Evolutionary conservation across 2,797 vertebrate genomes (phyloP).

Genomic region (Microchirus variegatus): DNA sequence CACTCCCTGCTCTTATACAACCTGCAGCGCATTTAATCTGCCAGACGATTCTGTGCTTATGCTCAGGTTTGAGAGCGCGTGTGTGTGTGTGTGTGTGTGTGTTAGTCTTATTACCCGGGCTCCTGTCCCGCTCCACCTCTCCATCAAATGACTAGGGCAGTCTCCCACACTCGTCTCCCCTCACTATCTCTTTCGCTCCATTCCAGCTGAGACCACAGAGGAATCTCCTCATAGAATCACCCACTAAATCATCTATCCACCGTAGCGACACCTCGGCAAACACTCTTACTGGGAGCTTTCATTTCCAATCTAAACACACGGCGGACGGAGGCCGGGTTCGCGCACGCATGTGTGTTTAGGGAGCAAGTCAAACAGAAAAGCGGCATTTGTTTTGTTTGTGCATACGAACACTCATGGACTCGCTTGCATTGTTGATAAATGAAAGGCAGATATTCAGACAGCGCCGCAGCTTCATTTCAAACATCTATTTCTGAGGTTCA

Average conservation of each 20-base stretch:
- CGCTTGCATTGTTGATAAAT: too few species aligned
- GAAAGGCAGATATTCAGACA: too few species aligned
- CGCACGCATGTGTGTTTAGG: not conserved
- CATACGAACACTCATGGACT: too few species aligned
- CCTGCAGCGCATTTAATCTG: conserved; percentile 71
- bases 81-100: conserved; percentile 12
- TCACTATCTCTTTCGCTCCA: conserved; percentile 42
- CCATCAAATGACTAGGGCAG: conserved; percentile 58
- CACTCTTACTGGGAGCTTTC: conserved; percentile 60
- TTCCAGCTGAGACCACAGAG: conserved; percentile 65
- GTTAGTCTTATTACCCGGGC: conserved; percentile 57
- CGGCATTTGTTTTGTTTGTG: not conserved
- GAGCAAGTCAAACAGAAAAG: conserved; percentile 4
- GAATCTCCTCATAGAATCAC: conserved; percentile 66
- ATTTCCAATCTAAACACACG: conserved; percentile 56
- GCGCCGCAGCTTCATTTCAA: too few species aligned
- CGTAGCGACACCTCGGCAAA: conserved; percentile 56
- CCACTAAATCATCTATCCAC: conserved; percentile 68
- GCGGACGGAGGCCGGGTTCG: conserved; percentile 4
- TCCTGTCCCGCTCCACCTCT: conserved; percentile 52
- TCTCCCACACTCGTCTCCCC: conserved; percentile 39
- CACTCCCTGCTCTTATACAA: conserved; percentile 60
- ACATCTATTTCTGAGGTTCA: too few species aligned
- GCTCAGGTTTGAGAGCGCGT: conserved; percentile 17
- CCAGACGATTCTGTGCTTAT: conserved; percentile 31